A percentile compares a stretch with the other conserved stretches of the same genome.
phyloP scores from a whole-genome alignment of 2,113 vertebrate genomes.

The Lates calcarifer region DNA sequence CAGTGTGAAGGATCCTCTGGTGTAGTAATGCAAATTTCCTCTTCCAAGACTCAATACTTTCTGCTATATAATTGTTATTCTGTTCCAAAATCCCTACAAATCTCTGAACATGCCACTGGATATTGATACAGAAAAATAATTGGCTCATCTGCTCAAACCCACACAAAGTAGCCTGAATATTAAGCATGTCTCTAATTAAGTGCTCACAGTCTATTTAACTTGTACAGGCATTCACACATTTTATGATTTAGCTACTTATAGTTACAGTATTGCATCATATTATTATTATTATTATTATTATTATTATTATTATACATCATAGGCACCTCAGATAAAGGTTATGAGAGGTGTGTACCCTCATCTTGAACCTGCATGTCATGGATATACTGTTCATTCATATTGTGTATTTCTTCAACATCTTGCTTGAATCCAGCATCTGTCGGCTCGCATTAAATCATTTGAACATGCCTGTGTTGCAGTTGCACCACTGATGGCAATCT shows the following conservation, averaged over 20 bases:
- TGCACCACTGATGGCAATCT: neutral
- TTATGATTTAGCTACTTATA: neutral
- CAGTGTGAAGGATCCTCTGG: neutral
- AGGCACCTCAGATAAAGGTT: neutral
- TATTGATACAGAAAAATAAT: neutral
- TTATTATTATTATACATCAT: no score
- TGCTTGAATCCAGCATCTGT: conserved; percentile 42
- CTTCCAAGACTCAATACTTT: neutral
- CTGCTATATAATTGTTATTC: neutral
- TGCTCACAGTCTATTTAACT: neutral
- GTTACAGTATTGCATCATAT: neutral
- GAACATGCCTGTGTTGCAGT: conserved; percentile 7
- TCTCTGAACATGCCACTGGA: conserved; percentile 11
- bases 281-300: no score
- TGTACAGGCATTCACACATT: neutral
- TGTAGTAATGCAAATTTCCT: conserved; percentile 25
- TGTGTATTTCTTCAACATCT: conserved; percentile 7
- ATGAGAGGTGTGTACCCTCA: neutral
- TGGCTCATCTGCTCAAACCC: conserved; percentile 15
- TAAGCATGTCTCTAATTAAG: neutral
- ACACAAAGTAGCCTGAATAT: conserved; percentile 14
- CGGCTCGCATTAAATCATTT: neutral
- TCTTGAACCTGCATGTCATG: neutral
- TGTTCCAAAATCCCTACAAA: neutral
- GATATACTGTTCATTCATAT: no score